Percentiles rank a stretch among this genome's conserved stretches.
phyloP scores from a whole-genome alignment of 2,888 invertebrate genomes.

The Pinctada fucata region DNA sequence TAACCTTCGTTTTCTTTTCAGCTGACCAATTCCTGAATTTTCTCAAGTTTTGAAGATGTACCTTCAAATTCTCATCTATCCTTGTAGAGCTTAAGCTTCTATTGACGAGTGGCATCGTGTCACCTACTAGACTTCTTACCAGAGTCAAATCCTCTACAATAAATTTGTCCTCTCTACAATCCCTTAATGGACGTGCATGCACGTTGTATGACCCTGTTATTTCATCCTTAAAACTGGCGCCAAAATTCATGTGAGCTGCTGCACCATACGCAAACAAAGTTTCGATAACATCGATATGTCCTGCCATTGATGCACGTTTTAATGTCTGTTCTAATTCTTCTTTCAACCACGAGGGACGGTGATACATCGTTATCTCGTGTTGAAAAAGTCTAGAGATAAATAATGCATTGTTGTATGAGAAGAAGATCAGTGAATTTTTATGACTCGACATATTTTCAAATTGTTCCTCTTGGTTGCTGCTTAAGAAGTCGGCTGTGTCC shows the following conservation, averaged over 20 bases:
- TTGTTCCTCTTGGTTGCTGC: neutral
- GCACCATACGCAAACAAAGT: neutral
- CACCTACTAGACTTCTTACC: neutral
- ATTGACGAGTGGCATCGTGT: neutral
- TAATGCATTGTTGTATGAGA: constrained; percentile 18
- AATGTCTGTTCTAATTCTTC: neutral
- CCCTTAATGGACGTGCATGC: too few relatives aligned
- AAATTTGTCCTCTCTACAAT: neutral
- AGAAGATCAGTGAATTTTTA: constrained; percentile 7
- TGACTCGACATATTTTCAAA: neutral
- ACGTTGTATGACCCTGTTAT: constrained; percentile 1
- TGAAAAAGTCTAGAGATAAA: constrained; percentile 6
- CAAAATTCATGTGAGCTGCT: neutral
- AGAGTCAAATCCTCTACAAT: neutral
- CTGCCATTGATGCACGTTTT: neutral
- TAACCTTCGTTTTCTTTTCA: neutral
- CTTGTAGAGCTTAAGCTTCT: neutral
- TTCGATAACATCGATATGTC: neutral
- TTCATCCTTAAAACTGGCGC: neutral
- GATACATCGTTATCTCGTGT: neutral
- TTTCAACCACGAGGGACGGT: neutral
- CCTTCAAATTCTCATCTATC: neutral
- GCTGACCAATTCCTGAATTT: neutral
- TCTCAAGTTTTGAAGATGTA: constrained; percentile 4
- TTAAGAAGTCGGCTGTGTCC: neutral